Base-by-base conservation (phyloP, 1,140 invertebrate genomes). In the Neocloeon triangulifer region DNA sequence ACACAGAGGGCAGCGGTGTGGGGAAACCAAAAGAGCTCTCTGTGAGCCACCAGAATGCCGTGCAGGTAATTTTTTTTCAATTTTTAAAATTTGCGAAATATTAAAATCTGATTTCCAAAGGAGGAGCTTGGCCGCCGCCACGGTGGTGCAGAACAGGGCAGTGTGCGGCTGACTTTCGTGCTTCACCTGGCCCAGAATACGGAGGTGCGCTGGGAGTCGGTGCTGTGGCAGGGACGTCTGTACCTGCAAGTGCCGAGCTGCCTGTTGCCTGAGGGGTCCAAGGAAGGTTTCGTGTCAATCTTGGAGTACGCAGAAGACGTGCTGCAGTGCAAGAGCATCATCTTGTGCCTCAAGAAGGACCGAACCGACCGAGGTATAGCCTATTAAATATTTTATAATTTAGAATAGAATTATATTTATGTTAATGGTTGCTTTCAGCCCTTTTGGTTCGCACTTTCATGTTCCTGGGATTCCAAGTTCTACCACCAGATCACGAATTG, bases 271-370 rank as follows among this genome's bases (percentile, higher is more conserved):
- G 76, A 81, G 43, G 84, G 82, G 39, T 91, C 84, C 31, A 86
- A 89, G 54, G 79, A 94, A 49, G 77, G 75, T 38, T 91, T 96
- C 52, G 70, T 95, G 39, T 73, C 79, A 25, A 62, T 96, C 19
- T 57, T 95, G 43, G 91, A 95, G 59, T 95, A 88, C 47, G 89
- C 89, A 26, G 89, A 96, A 56, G 89, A 95, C 47, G 69, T 77
- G 38, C 64, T 95, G 8, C 67, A 72, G 28, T 91, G 84, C 48
- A 66, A 58, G 27, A 65, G 79, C 50, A 74, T 84, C 25, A 62
- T 84, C 33, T 64, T 82, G 23, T 85, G 75, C 51, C 71, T 91
- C 44, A 66, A 70, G 35, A 86, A 88, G 54, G 71, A 78, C 46
- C 69, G 84, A 28, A 48, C 64, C 21, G 84, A 95, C 55, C 66